Base-by-base conservation (phyloP, 2,113 vertebrate genomes). In the Epinephelus fuscoguttatus region DNA sequence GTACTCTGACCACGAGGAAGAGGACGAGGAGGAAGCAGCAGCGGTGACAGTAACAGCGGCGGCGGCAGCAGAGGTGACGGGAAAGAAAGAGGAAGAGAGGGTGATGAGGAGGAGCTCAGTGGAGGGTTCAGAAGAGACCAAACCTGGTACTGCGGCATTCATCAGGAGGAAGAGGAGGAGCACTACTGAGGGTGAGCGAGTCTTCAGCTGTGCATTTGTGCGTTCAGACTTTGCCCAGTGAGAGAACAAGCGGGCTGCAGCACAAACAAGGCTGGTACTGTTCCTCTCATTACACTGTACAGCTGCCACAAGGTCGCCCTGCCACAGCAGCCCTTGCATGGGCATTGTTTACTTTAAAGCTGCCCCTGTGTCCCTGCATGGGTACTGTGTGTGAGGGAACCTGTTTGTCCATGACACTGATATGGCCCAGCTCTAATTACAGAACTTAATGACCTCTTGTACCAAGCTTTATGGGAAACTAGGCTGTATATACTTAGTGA, bases 1-100 rank as follows among this genome's bases (percentile, higher is more conserved):
- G 66, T 97, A 99, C 80, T 97, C 97, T 0, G 98, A 99, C 0
- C 96, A 98, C 2, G 98, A 98, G 4, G 98, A 97, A 4, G 98
- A 98, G 2, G 98, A 97, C 8, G 97, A 97, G 23, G 96, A 96
- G 33, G 96, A 96, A 72, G 96, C 92, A 0, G 95, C 94, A 23
- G 71, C 94, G 70, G 10, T 3, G 11, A 95, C 95, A 33, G 95
- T 95, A 19, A 21, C 50, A 21, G 93, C 95, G 55, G 94, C 94
- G 42, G 90, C 94, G 1, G 94, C 59, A 64, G 17, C 74, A 0
- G 96, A 96, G 52, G 94, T 94, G 42, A 91, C 94, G 2, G 94
- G 86, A 76, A 97, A 97, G 85, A 97, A 96, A 52, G 97, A 97
- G 47, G 92, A 93, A 9, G 93, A 94, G 80, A 80, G 92, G 72